Base-by-base conservation (phyloP, 2,797 vertebrate genomes). In the Bradypus variegatus region DNA sequence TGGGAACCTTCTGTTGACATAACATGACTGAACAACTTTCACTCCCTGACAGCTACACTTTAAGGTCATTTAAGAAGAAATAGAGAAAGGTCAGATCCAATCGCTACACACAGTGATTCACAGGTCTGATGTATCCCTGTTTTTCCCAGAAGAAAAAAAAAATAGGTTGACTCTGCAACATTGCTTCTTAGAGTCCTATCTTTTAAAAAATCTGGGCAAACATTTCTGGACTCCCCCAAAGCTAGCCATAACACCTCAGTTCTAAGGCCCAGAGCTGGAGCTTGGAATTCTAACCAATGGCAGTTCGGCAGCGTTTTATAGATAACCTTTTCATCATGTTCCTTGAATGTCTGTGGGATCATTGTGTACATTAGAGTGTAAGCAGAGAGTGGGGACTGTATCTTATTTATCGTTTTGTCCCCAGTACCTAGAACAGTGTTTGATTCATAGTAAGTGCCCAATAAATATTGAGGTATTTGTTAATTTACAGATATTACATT, bases 21-120 rank as follows among this genome's bases (percentile, higher is more conserved):
- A 29, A 33, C 58, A 33, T 8, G 70, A 0, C 19, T 2, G 53
- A 79, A 12, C 75, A 95, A 96, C 94, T 95, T 94, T 86, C 62
- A 75, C 72, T 91, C 65, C 73, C 90, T 48, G 53, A 38, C 36
- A 48, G n/a, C 64, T 29, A 31, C 80, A 88, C 88, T 86, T 90
- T 41, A 36, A 81, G 90, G 77, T 86, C 64, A 79, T 70, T 82
- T 69, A 58, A 53, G 21, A 53, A 72, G 73, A 69, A 90, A 55
- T 2, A 81, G 31, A 62, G 58, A 65, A 75, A 79, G 83, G 58
- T 91, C 86, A 81, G 80, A 84, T 16, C 55, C 33, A 65, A 60
- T 72, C 19, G 27, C 48, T 38, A 3, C 21, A 7, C 65, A 25
- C 27, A 31, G 10, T 58, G n/a, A 89, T 41, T 50, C n/a, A 11